These are phyloP conservation scores for Homarus gammarus DNA, from an alignment of 2,888 invertebrate genomes.

Conservation along the genomic window DNA sequence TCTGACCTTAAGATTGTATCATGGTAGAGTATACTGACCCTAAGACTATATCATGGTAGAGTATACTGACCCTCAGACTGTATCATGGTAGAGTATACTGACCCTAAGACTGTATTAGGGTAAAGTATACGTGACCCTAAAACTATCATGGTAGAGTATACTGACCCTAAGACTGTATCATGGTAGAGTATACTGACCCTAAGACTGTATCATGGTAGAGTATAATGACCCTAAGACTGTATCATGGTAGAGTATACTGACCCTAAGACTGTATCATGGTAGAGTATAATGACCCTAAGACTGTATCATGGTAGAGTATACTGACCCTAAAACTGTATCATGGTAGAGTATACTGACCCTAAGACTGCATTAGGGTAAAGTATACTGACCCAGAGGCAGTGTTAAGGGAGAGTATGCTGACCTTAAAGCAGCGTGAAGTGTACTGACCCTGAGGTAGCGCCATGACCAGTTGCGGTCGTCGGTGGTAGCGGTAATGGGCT, in stretches of 20 bases:
- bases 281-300: neutral
- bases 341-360: neutral
- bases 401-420: neutral
- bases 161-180: too few relatives aligned
- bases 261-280: neutral
- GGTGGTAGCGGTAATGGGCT: conserved; percentile 47
- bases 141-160: neutral
- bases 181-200: too few relatives aligned
- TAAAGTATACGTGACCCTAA: neutral
- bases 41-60: too few relatives aligned
- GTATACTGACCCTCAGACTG: too few relatives aligned
- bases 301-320: neutral
- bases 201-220: too few relatives aligned
- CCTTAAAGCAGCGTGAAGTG: neutral
- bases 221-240: too few relatives aligned
- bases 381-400: neutral
- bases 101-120: neutral
- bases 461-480: conserved; percentile 68
- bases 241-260: neutral
- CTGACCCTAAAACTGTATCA: neutral
- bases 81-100: too few relatives aligned
- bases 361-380: neutral
- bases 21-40: too few relatives aligned
- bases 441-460: conserved; percentile 63
- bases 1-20: too few relatives aligned